Evolutionary conservation across 2,888 invertebrate species (phyloP), one percentile per base, ranked within the genome.

Genomic region (Agriopis aurantiaria): DNA sequence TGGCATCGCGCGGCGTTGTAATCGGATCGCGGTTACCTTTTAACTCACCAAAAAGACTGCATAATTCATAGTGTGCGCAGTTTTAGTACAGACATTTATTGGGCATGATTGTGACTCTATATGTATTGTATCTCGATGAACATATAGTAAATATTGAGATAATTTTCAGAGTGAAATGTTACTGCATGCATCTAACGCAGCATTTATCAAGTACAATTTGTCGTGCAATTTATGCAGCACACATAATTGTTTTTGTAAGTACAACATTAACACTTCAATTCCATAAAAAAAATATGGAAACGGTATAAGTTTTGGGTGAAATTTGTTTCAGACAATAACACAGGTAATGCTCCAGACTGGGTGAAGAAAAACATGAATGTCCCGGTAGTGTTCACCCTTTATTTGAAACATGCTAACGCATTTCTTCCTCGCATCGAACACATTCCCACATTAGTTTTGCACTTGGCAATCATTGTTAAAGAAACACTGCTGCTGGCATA

Each of bases 271-370:
- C 14, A 14, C 14, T 49, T n/a, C 14, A 3, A n/a, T 14, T 8
- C 0, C 8, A 49, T 8, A 46, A 10, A 11, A 46, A 3, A 46
- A 11, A 46, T 10, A 11, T 10, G 3, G 11, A 49, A 14, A 14
- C 3, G 12, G n/a, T 3, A 11, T n/a, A 48, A 12, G 11, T 48
- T 49, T 63, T 12, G 23, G 49, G 43, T 43, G 7, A 46, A 56
- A 58, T 59, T 64, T 59, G 46, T 82, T 86, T 51, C 80, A 92
- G 92, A 86, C 78, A 91, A 91, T 69, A 79, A 82, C 70, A 80
- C 87, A 72, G 92, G 93, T 12, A 91, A 88, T 71, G 82, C 85
- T 78, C 91, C 93, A 41, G 93, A 94, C 72, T 94, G 92, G 92
- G 91, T 93, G 4, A 93, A 94, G 74, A 79, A 73, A 11, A 86